Base-by-base conservation (phyloP, 2,888 invertebrate genomes). In the Hanleya hanleyi region DNA sequence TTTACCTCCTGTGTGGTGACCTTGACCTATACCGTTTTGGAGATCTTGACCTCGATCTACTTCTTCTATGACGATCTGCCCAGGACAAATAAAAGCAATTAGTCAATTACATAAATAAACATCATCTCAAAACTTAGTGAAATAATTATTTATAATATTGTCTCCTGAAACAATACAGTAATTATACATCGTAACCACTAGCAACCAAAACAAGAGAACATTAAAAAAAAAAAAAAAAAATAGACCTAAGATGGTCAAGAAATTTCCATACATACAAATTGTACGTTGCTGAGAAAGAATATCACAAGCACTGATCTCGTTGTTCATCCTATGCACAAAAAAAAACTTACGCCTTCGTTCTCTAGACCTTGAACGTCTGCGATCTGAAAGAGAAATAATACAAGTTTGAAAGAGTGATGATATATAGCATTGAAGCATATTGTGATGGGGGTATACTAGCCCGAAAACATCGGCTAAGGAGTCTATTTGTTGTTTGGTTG, bases 281-380 rank as follows among this genome's bases (percentile, higher is more conserved):
- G n/a, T n/a, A n/a, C n/a, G n/a, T n/a, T n/a, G n/a, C n/a, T n/a
- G n/a, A n/a, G n/a, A n/a, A n/a, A n/a, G n/a, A n/a, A n/a, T n/a
- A n/a, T n/a, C n/a, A n/a, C n/a, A n/a, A n/a, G n/a, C n/a, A n/a
- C n/a, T n/a, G 35, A 18, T n/a, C 5, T 6, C 6, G 12, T 7
- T 18, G 12, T 1, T 18, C 22, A 33, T 29, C 35, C 35, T 29
- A 1, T n/a, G 18, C 18, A 47, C 4, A 47, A 22, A n/a, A 15
- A n/a, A 62, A 67, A n/a, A 57, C 64, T 72, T 71, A 77, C 75
- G 74, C 50, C 76, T 70, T 51, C 79, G 77, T 50, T 80, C 80
- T 67, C 77, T 69, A 26, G 74, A 74, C n/a, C 78, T 71, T 50
- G 79, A 79, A 35, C 80, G 71, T 74, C 77, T 74, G 62, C 80